These are phyloP conservation scores for Eupithecia dodoneata DNA, from an alignment of 2,888 invertebrate genomes.

Conservation along the genomic window DNA sequence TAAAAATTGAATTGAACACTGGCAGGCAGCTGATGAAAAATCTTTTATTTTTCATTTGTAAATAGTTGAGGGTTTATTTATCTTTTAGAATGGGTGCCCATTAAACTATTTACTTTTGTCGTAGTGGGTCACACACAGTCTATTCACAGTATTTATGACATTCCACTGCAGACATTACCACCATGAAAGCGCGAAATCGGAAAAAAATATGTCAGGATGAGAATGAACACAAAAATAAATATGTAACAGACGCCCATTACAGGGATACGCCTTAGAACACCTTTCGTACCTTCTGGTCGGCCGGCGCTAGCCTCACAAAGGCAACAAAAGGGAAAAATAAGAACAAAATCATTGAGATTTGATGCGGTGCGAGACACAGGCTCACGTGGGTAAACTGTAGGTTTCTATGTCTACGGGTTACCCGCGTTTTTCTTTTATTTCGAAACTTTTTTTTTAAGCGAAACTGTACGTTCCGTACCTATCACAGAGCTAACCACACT, in stretches of 20 bases:
- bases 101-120: slow-evolving; percentile 19
- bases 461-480: background rate
- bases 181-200: slow-evolving; percentile 79
- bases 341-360: slow-evolving; percentile 64
- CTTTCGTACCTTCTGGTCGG: slow-evolving; percentile 79
- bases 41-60: background rate
- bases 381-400: slow-evolving; percentile 26
- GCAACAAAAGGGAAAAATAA: slow-evolving; percentile 77
- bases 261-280: slow-evolving; percentile 77
- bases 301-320: slow-evolving; percentile 83
- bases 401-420: background rate
- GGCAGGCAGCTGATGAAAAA: background rate
- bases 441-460: background rate
- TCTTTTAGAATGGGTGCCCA: background rate
- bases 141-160: slow-evolving; percentile 24
- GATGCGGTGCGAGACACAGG: slow-evolving; percentile 47
- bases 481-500: background rate
- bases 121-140: slow-evolving; percentile 9
- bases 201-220: slow-evolving; percentile 75
- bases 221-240: slow-evolving; percentile 83
- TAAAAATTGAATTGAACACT: background rate
- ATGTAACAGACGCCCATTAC: slow-evolving; percentile 78
- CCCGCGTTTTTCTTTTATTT: background rate
- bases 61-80: slow-evolving; percentile 11
- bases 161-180: slow-evolving; percentile 53